Conservation (phyloP, 2,797 vertebrate genomes). For the Bovichtus diacanthus region DNA sequence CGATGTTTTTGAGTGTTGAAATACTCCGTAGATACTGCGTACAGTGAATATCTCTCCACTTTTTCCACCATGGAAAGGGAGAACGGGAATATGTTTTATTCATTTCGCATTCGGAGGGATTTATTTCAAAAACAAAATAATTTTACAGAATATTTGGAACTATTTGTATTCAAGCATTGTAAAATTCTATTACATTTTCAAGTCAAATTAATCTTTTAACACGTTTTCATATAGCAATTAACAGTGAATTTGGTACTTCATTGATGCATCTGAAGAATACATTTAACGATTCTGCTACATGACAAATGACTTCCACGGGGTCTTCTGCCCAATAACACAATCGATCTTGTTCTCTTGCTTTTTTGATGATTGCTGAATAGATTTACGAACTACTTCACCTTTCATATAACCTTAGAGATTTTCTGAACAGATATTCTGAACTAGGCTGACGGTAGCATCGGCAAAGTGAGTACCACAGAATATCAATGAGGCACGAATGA, state of each 20-base stretch:
- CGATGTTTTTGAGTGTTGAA: conserved; percentile 17
- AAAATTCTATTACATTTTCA: neutral
- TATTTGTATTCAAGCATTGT: neutral
- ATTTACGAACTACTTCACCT: neutral
- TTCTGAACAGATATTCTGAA: neutral
- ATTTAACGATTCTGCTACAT: neutral
- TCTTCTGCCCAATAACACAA: neutral
- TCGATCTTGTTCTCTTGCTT: neutral
- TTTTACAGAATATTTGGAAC: neutral
- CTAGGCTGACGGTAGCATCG: neutral
- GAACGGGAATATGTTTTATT: neutral
- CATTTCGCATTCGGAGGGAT: conserved; percentile 10
- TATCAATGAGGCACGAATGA: neutral
- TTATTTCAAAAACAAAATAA: conserved; percentile 9
- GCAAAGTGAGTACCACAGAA: neutral
- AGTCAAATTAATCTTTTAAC: neutral
- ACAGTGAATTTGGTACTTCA: neutral
- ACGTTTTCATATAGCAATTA: neutral
- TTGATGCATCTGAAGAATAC: too few relatives aligned
- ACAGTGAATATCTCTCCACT: neutral
- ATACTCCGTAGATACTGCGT: neutral
- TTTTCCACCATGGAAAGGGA: neutral
- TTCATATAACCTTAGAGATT: neutral
- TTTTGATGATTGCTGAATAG: neutral
- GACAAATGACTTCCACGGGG: neutral